Evolutionary conservation across 2,888 invertebrate species (phyloP).

Genomic region (Ochropleura leucogaster): DNA sequence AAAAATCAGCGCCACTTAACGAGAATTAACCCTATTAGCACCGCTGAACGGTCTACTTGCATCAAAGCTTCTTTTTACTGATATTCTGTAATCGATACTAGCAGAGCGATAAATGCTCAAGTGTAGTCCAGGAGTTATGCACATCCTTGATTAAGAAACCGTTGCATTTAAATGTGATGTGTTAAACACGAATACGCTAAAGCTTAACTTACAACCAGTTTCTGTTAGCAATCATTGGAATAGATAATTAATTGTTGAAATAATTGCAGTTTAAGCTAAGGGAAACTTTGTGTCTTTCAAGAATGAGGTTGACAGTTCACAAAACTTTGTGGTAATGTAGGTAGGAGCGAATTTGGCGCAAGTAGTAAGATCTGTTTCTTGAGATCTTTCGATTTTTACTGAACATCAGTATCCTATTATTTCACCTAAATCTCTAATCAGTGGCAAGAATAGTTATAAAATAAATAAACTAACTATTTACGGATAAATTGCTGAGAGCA

Average conservation of each 20-base stretch:
- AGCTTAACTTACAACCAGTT: conserved; percentile 31
- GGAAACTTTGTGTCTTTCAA: conserved; percentile 8
- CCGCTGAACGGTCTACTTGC: conserved; percentile 30
- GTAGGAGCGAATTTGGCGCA: neutral
- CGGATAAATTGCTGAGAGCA: neutral
- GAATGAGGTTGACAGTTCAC: conserved; percentile 14
- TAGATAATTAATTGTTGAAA: conserved; percentile 22
- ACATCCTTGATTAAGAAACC: conserved; percentile 45
- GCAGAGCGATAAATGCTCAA: conserved; percentile 4
- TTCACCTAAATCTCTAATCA: neutral
- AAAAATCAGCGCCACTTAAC: conserved; percentile 49
- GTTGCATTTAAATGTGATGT: conserved; percentile 57
- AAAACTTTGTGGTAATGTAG: conserved; percentile 14
- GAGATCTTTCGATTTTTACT: neutral
- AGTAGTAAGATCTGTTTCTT: neutral
- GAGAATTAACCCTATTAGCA: conserved; percentile 56
- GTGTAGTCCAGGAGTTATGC: conserved; percentile 4
- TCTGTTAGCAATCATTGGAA: conserved; percentile 20
- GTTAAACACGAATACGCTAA: conserved; percentile 32
- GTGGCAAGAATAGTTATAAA: neutral
- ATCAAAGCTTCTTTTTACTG: conserved; percentile 35
- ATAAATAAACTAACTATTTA: neutral
- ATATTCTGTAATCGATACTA: conserved; percentile 18
- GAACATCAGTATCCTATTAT: no score
- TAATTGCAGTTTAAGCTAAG: conserved; percentile 15